Base-by-base conservation (phyloP, 2,797 vertebrate species). In the Ficedula albicollis region DNA sequence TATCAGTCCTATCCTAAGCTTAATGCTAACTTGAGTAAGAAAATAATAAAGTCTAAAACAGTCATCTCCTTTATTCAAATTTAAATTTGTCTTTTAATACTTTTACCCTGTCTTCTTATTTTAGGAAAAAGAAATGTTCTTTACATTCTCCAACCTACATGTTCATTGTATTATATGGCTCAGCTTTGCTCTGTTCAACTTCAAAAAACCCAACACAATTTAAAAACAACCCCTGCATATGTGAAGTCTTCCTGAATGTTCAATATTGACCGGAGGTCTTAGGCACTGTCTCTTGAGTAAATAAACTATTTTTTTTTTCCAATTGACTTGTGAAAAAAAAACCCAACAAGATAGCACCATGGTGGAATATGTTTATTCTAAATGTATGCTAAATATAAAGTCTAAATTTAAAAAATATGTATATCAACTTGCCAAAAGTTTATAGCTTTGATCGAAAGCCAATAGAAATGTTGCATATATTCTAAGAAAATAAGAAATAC, bases 401-500 rank as follows among this genome's bases (percentile, higher is more conserved):
- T 29, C 8, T 22, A 74, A 83, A 66, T 62, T 51, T 1, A 49
- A 34, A 11, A 39, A 18, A 34, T 7, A 13, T 18, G 30, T 2
- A n/a, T 22, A 60, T 54, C 15, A 75, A 25, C 32, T 74, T 77
- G 5, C 10, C 17, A 82, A 27, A 95, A n/a, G 21, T 72, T 46
- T 63, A 2, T 86, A 2, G 25, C 5, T 88, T 56, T 84, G 5
- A 41, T 55, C 62, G 60, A n/a, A n/a, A n/a, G 7, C 15, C 49
- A 80, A 34, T 68, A 72, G 34, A 90, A 91, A 60, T 13, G 18
- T 5, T 83, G 15, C 11, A 73, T 39, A 32, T 23, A 73, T 62
- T 92, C 73, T 66, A 23, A 77, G 87, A 96, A 97, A 92, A 94
- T 23, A 91, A 52, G 70, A 98, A 89, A 91, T 91, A 94, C 82